Percentiles rank a stretch among this genome's conserved stretches.
Evolutionary conservation across 1,140 invertebrate genomes (phyloP).

Genomic region (Drosophila sp.): DNA sequence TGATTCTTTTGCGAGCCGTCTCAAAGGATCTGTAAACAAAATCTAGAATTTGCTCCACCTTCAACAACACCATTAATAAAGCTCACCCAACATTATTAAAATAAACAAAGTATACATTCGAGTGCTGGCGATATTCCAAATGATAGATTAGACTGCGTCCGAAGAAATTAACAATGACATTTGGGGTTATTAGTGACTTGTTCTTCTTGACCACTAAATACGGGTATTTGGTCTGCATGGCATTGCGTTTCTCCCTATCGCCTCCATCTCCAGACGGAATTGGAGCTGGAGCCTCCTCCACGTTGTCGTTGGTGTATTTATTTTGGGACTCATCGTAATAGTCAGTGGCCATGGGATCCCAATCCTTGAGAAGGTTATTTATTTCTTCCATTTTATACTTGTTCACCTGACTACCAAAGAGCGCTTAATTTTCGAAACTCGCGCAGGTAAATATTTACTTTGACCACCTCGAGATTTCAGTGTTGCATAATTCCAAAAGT

Average conservation of each 20-base stretch:
- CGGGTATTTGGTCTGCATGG: conserved; percentile 33
- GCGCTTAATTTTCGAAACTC: conserved; percentile 9
- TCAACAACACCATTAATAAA: not conserved
- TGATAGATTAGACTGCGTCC: conserved; percentile 27
- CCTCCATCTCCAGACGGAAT: not conserved
- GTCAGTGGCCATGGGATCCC: conserved; percentile 53
- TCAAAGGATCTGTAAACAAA: conserved; percentile 40
- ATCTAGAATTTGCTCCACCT: not conserved
- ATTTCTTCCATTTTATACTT: not conserved
- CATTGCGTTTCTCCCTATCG: not conserved
- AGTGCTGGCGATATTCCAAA: conserved; percentile 26
- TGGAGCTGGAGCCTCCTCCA: conserved; percentile 3
- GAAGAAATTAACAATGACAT: conserved; percentile 41
- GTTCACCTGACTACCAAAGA: not conserved
- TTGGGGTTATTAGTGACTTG: conserved; percentile 7
- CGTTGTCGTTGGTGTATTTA: conserved; percentile 18
- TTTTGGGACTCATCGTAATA: conserved; percentile 32
- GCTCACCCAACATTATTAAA: conserved; percentile 55
- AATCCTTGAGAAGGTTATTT: not conserved
- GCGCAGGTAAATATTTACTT: not conserved
- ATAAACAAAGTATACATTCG: conserved; percentile 38
- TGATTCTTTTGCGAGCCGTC: conserved; percentile 26
- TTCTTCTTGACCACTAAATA: conserved; percentile 50
- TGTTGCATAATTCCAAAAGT: no score
- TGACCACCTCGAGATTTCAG: no score